Base-by-base conservation (phyloP, 2,113 vertebrate genomes). In the Pelobates fuscus region DNA sequence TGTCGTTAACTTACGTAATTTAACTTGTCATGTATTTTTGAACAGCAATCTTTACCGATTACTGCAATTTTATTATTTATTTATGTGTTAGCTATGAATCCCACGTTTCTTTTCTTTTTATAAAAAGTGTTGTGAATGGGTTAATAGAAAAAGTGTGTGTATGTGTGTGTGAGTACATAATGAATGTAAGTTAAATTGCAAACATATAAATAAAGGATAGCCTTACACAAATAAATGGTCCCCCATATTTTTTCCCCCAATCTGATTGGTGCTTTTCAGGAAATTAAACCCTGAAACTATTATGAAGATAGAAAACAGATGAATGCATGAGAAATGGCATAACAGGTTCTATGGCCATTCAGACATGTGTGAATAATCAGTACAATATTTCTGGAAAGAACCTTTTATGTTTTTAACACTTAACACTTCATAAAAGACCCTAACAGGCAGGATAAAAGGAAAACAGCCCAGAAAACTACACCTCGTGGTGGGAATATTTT, bases 241-340 rank as follows among this genome's bases (percentile, higher is more conserved):
- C 32, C 32, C 79, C 78, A 49, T 49, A 14, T 18, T 49, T 89
- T 89, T 87, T n/a, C n/a, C n/a, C n/a, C n/a, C 88, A 91, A 88
- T 82, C 71, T 85, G 87, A 91, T 87, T 78, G n/a, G 8, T 78
- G 80, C 77, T 85, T 87, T 89, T 89, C 91, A 91, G 90, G 90
- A 92, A 93, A 93, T 91, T 89, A 92, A 91, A 92, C 85, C 82
- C 85, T 52, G 81, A 82, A 83, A 82, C 90, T 86, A 87, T 89
- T 89, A 89, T 82, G 77, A 80, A 82, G 89, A 93, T 89, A 91
- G 88, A 88, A 91, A 93, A 89, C 89, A 93, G 89, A 91, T 92
- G 90, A 91, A 85, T 78, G 67, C 74, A 81, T 78, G 77, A 71
- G 71, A 71, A 89, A 84, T 82, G 57, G 82, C 85, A 77, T 71